Base-by-base conservation (phyloP, 1,140 invertebrate species). In the Galleria mellonella region DNA sequence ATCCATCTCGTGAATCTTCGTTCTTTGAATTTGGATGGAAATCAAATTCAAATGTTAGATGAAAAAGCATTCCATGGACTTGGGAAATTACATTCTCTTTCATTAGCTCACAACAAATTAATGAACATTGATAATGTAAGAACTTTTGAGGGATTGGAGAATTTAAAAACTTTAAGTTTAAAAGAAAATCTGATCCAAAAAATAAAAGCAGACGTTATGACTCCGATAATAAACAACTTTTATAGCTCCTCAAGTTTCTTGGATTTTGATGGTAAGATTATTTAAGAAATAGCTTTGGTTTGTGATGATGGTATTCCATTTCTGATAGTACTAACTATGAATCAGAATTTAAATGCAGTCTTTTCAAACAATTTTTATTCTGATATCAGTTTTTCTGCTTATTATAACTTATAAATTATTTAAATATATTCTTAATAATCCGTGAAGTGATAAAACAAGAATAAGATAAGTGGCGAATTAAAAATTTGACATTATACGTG, bases 211-310 rank as follows among this genome's bases (percentile, higher is more conserved):
- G 90, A 91, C 47, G 92, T 91, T 29, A 87, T 94, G 50, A 87
- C 88, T 36, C 93, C 93, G 3, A 90, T 96, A 67, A 72, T 94
- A 48, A 88, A 89, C 44, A 94, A 94, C 69, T 88, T 95, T 50
- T 90, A 92, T 65, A 90, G 12, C 17, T 5, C 84, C 12, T 91
- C 92, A 62, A 89, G 89, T 73, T 89, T 95, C 35, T 37, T 37
- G 12, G 71, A 81, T 49, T 62, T 82, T n/a, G 77, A 84, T 62
- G 79, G 79, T 83, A 61, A 53, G 52, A 37, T 23, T 44, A 33
- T 10, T 23, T 3, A 2, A 23, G 2, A 23, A 23, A 2, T 23
- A 23, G 6, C n/a, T n/a, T n/a, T n/a, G n/a, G n/a, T n/a, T n/a
- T n/a, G n/a, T n/a, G n/a, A n/a, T n/a, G n/a, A n/a, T n/a, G n/a